Conservation (phyloP, 2,888 invertebrate genomes). For the Metacarcinus magister region DNA sequence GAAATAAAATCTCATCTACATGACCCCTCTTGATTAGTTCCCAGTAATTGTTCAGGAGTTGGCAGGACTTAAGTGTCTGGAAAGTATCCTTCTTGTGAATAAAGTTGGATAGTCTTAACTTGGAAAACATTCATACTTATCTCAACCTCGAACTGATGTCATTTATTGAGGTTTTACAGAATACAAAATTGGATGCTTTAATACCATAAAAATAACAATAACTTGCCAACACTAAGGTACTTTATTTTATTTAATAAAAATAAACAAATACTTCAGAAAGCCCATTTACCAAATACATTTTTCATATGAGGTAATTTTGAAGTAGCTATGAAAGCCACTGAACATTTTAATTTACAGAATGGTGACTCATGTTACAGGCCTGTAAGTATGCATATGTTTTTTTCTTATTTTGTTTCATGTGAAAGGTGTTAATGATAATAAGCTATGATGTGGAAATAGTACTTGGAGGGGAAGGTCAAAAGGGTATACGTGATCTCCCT, state of each 20-base stretch:
- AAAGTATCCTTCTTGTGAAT: constrained; percentile 50
- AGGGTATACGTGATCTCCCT: too few species aligned
- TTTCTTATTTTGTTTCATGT: background rate
- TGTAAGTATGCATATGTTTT: background rate
- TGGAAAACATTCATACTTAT: background rate
- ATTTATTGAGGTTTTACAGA: background rate
- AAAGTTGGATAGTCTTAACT: constrained; percentile 49
- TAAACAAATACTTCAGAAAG: background rate
- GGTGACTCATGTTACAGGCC: background rate
- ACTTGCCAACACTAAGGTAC: background rate
- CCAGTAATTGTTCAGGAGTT: constrained; percentile 26
- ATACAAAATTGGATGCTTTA: constrained; percentile 23
- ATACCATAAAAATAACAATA: constrained; percentile 7
- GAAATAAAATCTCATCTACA: background rate
- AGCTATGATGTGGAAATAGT: background rate
- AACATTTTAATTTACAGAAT: background rate
- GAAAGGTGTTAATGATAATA: background rate
- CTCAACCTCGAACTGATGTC: background rate
- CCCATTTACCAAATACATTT: constrained; percentile 30
- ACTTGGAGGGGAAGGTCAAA: too few species aligned
- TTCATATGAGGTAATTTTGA: background rate
- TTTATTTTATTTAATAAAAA: constrained; percentile 49
- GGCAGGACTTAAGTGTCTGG: constrained; percentile 29
- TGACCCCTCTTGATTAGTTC: background rate
- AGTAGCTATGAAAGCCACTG: background rate